Evolutionary conservation across 2,113 vertebrate species (phyloP), one percentile per base, ranked within the genome.

Genomic region (Columbina picui): DNA sequence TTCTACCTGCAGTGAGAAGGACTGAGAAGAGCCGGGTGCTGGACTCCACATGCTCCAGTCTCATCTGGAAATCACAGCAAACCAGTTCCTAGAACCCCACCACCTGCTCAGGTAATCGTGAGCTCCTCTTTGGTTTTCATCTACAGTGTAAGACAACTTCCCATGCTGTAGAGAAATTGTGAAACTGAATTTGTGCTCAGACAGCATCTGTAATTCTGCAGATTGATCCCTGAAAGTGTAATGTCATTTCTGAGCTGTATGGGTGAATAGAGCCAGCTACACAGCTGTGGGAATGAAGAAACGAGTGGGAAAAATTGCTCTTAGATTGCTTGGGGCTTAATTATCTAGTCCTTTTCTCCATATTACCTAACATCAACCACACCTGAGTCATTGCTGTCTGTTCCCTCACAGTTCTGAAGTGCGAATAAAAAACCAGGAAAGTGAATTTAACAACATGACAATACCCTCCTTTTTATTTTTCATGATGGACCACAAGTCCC

Each of bases 341-440:
- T 78, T 90, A 93, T 85, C 59, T 69, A 75, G 36, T 7, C 18
- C 26, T 68, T 87, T 94, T 13, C 39, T 97, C 20, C 29, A 32
- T 10, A 47, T 68, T 57, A 69, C 23, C 10, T 65, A 61, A 56
- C 10, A 63, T 41, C 43, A 83, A 14, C 12, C 34, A 84, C 39
- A 94, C 15, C 53, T 64, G 59, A 85, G 59, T 91, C 67, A 89
- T 18, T 82, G 60, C 45, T 73, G 7, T 27, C 45, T 85, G 59
- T 74, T 74, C 11, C 32, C 29, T 95, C 49, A 83, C 1, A 3
- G 15, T n/a, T 30, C 16, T 65, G 34, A 19, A 67, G 14, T 16
- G 20, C 0, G 12, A 70, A 50, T 7, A 47, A 60, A 36, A 70
- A 86, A 5, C 29, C 64, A 56, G 6, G 17, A 60, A 3, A 65